Evolutionary conservation across 1,140 invertebrate genomes (phyloP), one percentile per base, ranked within the genome.

Genomic region (Aphelinus certus): DNA sequence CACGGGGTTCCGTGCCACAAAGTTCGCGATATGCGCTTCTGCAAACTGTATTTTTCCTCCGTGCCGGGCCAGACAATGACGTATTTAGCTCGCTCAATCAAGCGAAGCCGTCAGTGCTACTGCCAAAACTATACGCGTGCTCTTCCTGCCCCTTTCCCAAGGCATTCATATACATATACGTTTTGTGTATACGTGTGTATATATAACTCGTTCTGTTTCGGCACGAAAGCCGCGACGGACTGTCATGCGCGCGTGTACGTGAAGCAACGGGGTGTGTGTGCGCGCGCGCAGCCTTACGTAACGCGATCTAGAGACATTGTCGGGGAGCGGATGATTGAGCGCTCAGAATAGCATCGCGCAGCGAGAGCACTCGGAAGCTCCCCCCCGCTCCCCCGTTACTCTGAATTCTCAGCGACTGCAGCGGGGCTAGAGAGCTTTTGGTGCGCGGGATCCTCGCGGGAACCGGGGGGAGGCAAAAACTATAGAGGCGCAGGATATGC

Each of bases 291-390:
- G 55, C 62, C 48, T 26, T 26, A 58, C 72, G 74, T 79, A 75
- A 76, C 66, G 67, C 71, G 80, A 26, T 26, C 26, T 26, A 82
- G 79, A 77, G 67, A 80, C 79, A 83, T 82, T 79, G 79, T 80
- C 51, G 42, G 26, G 7, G 79, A 76, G 75, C 45, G 76, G 80
- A 81, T 83, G 81, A 83, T 84, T 84, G 80, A 81, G 79, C 79
- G 75, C 80, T 77, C 77, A 76, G 81, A 83, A 83, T 83, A 83
- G 79, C 79, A 75, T 71, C 71, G 70, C 72, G 71, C 55, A 69
- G 69, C 70, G 26, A 26, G 26, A 26, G 26, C 26, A 26, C 26
- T 26, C 26, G 26, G 26, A 26, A 26, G 0, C 26, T 26, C 26
- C 0, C 26, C 0, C 26, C 26, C 26, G 69, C 69, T 73, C 51